Evolutionary conservation across 1,140 invertebrate genomes (phyloP), one percentile per base, ranked within the genome.

Genomic region (Bombus turneri): DNA sequence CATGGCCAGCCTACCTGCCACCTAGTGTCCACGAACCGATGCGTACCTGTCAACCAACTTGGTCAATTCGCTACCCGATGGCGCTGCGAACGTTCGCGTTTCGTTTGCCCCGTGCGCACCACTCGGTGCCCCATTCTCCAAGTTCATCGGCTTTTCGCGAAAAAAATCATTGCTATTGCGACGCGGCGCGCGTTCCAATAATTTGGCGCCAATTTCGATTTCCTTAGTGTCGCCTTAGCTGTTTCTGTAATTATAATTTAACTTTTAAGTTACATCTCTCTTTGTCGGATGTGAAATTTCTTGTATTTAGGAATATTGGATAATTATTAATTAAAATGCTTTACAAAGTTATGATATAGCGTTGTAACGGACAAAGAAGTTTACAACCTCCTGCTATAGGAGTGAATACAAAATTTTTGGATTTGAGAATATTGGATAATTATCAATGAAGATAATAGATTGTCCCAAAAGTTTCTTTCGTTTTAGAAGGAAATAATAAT

Each of bases 21-120:
- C 94, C 93, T 94, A 83, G 90, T 90, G 93, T 88, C 89, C 73
- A 85, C 87, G 86, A 93, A 92, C 90, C 86, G 86, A 92, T 88
- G 41, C 83, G 57, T 53, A 83, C 86, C 86, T 86, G 64, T 73
- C 87, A 73, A 85, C 64, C 13, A 78, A 86, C 31, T 92, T 93
- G 77, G 25, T 22, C 47, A 62, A 31, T 39, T 15, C 47, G 62
- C 86, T 72, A 62, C 69, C 6, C 88, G 92, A 91, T 91, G 92
- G 91, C 92, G 89, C 86, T 68, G 64, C 41, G 57, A 73, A 47
- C 85, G 57, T 74, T 77, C 47, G 34, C 31, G 47, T 85, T 69
- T 80, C 82, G 34, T 25, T n/a, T 9, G 82, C 13, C 28, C 74
- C 25, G 8, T n/a, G 41, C 53, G 3, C 37, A n/a, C 25, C 31